Base-by-base conservation (phyloP, 2,888 invertebrate species). In the Chrysolina americana region DNA sequence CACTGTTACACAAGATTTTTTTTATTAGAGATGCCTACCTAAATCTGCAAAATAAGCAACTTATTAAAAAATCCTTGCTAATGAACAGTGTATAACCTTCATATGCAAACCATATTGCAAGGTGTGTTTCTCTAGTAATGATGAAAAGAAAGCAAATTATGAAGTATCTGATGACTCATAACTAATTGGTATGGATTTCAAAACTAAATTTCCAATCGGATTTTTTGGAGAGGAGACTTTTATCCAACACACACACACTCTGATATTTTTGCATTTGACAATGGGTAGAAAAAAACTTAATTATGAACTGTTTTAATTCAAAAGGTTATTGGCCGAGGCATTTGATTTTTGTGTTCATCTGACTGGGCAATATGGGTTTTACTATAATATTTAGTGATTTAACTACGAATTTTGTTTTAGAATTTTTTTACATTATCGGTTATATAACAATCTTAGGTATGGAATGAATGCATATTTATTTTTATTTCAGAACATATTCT, bases 291-390 rank as follows among this genome's bases (percentile, higher is more conserved):
- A 2, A 59, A 59, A 59, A 28, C 15, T 36, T 59, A 15, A 59
- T 36, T 28, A 36, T 59, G 59, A 36, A 59, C 59, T 59, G n/a
- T 59, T 59, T 19, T 1, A 23, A 21, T 56, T 28, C 10, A n/a
- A 28, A 59, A 36, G 28, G 23, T 59, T 59, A 15, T 59, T 36
- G 28, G 36, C 23, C 59, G n/a, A 59, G 59, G 80, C 80, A 80
- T 80, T 80, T 80, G 68, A 65, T 71, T 74, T 79, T 74, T 77
- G 77, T 76, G 74, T 66, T 70, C 59, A 41, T 71, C 76, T 44
- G 68, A 47, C 64, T 73, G 75, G 75, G 73, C 72, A 73, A 75
- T 65, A 75, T 75, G 69, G 73, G 73, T 72, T 75, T 53, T 75
- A 23, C 59, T 65, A 65, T 59, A 65, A 66, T 71, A 36, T 59